Conservation (phyloP, 2,797 vertebrate genomes). For the Acrossocheilus fasciatus region DNA sequence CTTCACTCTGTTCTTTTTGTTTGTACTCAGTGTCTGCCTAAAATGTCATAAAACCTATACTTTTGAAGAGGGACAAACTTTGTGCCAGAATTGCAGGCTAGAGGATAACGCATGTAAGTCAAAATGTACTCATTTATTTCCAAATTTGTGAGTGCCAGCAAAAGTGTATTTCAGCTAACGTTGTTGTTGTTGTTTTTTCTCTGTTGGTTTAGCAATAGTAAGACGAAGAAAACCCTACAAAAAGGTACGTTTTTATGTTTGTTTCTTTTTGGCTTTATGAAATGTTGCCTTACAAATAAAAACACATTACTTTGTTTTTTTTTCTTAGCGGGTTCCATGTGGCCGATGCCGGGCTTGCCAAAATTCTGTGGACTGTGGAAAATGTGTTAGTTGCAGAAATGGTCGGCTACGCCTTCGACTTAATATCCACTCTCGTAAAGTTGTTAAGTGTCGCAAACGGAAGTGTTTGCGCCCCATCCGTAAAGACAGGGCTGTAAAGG, state of each 20-base stretch:
- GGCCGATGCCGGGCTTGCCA: constrained; percentile 86
- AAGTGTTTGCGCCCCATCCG: constrained; percentile 80
- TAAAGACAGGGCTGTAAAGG: constrained; percentile 67
- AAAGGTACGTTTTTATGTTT: constrained; percentile 11
- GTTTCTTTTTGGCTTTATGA: neutral
- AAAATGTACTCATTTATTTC: neutral
- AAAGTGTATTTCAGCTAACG: neutral
- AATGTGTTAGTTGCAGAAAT: constrained; percentile 84
- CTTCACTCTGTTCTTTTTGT: constrained; percentile 42
- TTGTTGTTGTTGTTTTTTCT: neutral
- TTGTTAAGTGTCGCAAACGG: constrained; percentile 73
- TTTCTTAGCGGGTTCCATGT: constrained; percentile 85
- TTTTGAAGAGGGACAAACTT: constrained; percentile 75
- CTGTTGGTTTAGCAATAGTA: neutral
- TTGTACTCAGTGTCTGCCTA: constrained; percentile 72
- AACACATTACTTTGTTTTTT: neutral
- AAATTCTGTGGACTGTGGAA: constrained; percentile 83
- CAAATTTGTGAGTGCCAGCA: neutral
- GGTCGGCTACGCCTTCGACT: constrained; percentile 54
- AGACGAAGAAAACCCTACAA: constrained; percentile 25
- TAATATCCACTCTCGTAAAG: constrained; percentile 69
- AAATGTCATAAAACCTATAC: constrained; percentile 76
- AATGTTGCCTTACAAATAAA: neutral
- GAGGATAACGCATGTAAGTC: constrained; percentile 75
- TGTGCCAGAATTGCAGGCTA: constrained; percentile 76